phyloP scores from a whole-genome alignment of 23 tunicate genomes.

The Trididemnum nubilum region DNA sequence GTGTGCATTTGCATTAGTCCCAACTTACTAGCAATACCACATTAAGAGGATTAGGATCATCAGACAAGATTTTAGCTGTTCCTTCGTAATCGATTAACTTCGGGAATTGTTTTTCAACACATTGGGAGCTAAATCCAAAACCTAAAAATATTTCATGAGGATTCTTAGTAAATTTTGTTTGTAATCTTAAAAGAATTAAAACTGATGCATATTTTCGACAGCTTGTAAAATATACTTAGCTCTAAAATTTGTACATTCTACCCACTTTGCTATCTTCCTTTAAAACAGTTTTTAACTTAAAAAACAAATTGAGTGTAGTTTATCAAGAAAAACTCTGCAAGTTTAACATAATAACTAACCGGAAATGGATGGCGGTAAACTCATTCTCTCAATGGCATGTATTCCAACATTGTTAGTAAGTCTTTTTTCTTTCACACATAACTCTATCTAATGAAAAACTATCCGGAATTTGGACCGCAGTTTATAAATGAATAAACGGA shows the following conservation, averaged over 20 bases:
- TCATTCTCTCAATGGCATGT: too few relatives aligned
- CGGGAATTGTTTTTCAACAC: conserved; percentile 93
- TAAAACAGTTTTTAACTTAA: too few relatives aligned
- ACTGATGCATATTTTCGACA: neutral
- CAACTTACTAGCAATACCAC: conserved; percentile 91
- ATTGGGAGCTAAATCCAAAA: conserved; percentile 96
- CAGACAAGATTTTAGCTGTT: conserved; percentile 86
- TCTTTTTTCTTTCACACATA: too few relatives aligned
- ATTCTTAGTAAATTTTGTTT: neutral
- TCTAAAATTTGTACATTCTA: neutral
- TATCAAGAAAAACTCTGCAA: too few relatives aligned
- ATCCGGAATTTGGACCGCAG: too few relatives aligned
- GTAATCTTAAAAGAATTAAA: neutral
- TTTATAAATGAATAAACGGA: too few relatives aligned
- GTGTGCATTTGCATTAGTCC: neutral
- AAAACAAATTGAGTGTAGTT: too few relatives aligned
- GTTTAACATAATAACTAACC: too few relatives aligned
- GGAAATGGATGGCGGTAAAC: too few relatives aligned
- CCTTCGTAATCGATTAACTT: conserved; percentile 96
- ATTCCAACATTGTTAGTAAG: too few relatives aligned
- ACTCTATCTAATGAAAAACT: too few relatives aligned
- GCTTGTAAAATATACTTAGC: neutral
- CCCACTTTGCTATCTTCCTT: too few relatives aligned
- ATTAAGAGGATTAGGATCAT: conserved; percentile 97
- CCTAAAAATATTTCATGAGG: conserved; percentile 48